Evolutionary conservation across 2,797 vertebrate genomes (phyloP).

Genomic region (Petrocephalus schoutedeni): DNA sequence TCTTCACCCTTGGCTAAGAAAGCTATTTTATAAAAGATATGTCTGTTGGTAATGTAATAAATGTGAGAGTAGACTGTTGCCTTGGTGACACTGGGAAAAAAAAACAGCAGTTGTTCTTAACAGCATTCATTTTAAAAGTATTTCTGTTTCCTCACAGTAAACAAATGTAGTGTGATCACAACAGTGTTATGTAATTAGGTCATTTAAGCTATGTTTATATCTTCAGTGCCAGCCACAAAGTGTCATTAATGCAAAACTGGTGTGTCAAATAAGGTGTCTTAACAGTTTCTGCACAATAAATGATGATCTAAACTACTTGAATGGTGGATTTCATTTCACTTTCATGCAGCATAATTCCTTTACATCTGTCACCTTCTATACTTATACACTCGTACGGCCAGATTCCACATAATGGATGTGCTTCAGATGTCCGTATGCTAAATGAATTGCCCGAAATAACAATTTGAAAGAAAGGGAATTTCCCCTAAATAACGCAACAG

Average conservation of each 20-base stretch:
- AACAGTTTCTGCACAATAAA: not conserved
- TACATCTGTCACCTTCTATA: not conserved
- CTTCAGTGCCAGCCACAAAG: not conserved
- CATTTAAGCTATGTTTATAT: not conserved
- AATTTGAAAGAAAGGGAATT: not conserved
- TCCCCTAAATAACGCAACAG: not conserved
- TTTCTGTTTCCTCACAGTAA: slow-evolving; percentile 6
- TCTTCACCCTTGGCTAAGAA: not conserved
- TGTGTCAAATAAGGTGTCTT: not conserved
- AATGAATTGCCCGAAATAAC: not conserved
- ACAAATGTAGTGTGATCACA: not conserved
- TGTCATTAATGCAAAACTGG: not conserved
- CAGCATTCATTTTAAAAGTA: not conserved
- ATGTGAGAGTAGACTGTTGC: not conserved
- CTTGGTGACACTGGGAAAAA: not conserved
- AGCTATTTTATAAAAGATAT: not conserved
- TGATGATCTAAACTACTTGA: not conserved
- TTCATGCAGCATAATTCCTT: not conserved
- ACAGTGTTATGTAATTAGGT: not conserved
- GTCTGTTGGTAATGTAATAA: not conserved
- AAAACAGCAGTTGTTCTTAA: not conserved
- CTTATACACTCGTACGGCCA: not conserved
- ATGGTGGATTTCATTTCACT: not conserved
- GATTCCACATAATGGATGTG: not conserved
- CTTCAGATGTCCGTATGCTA: not conserved